These are phyloP conservation scores for Pelosia muscerda DNA, from an alignment of 2,888 invertebrate species.

Conservation along the genomic window DNA sequence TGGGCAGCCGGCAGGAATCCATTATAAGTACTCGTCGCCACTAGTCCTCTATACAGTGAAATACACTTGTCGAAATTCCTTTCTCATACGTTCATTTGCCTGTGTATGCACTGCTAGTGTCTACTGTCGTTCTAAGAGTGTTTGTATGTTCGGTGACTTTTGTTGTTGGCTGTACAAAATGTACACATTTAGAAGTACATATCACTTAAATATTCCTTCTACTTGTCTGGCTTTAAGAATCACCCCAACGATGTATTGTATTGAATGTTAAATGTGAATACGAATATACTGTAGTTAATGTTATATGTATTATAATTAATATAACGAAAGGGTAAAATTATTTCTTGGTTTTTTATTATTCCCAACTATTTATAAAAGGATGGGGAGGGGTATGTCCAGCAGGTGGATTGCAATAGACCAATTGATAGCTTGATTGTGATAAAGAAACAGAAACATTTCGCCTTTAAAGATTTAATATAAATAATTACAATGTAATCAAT, in stretches of 20 bases:
- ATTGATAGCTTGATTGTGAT: neutral
- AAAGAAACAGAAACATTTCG: conserved; percentile 52
- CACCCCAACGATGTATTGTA: neutral
- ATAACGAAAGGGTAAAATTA: conserved; percentile 5
- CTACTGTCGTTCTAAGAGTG: neutral
- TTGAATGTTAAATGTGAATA: conserved; percentile 6
- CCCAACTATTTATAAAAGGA: neutral
- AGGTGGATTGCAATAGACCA: neutral
- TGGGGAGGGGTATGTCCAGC: neutral
- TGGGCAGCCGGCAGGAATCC: too few relatives aligned
- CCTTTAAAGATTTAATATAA: conserved; percentile 84
- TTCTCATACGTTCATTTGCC: too few relatives aligned
- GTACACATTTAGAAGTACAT: neutral
- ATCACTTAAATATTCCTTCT: neutral
- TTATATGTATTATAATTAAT: conserved; percentile 3
- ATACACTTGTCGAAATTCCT: too few relatives aligned
- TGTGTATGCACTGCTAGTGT: too few relatives aligned
- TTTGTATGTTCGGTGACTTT: neutral
- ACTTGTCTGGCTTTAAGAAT: neutral
- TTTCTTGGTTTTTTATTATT: neutral
- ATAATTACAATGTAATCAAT: conserved; percentile 82
- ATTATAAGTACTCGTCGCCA: too few relatives aligned
- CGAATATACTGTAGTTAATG: neutral
- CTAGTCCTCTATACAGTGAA: too few relatives aligned
- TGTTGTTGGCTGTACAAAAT: neutral